phyloP scores from a whole-genome alignment of 2,888 invertebrate genomes.

The Parasteatoda lunata region DNA sequence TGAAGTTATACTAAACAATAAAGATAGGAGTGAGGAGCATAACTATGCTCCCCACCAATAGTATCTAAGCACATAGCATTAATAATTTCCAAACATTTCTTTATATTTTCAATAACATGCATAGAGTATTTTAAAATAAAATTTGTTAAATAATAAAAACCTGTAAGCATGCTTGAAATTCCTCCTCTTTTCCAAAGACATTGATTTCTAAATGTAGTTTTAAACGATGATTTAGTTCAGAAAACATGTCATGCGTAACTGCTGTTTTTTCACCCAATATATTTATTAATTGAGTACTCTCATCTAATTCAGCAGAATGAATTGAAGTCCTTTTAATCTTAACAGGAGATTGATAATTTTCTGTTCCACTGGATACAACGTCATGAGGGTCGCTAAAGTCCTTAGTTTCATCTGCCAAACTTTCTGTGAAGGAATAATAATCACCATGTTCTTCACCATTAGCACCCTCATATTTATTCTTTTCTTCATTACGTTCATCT shows the following conservation, averaged over 20 bases:
- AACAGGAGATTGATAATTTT: conserved; percentile 30
- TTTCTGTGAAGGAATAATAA: conserved; percentile 38
- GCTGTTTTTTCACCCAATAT: conserved; percentile 48
- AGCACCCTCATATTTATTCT: neutral
- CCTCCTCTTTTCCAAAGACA: conserved; percentile 52
- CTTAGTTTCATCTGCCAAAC: conserved; percentile 4
- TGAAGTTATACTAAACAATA: too few species aligned
- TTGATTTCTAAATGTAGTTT: conserved; percentile 57
- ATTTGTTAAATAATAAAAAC: conserved; percentile 12
- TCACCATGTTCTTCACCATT: conserved; percentile 32
- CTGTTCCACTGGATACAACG: conserved; percentile 41
- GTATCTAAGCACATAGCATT: too few species aligned
- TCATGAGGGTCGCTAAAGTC: conserved; percentile 13
- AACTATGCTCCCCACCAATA: too few species aligned
- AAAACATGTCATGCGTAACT: conserved; percentile 46
- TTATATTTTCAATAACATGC: too few species aligned
- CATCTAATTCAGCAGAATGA: conserved; percentile 17
- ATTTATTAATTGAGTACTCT: conserved; percentile 29
- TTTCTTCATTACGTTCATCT: neutral
- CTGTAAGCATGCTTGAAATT: conserved; percentile 41
- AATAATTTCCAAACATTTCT: too few species aligned
- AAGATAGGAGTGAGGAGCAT: too few species aligned
- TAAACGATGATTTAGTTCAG: conserved; percentile 50
- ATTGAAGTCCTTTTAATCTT: conserved; percentile 7
- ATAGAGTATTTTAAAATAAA: too few species aligned